phyloP scores from a whole-genome alignment of 2,888 invertebrate species.

The Euplagia quadripunctaria region DNA sequence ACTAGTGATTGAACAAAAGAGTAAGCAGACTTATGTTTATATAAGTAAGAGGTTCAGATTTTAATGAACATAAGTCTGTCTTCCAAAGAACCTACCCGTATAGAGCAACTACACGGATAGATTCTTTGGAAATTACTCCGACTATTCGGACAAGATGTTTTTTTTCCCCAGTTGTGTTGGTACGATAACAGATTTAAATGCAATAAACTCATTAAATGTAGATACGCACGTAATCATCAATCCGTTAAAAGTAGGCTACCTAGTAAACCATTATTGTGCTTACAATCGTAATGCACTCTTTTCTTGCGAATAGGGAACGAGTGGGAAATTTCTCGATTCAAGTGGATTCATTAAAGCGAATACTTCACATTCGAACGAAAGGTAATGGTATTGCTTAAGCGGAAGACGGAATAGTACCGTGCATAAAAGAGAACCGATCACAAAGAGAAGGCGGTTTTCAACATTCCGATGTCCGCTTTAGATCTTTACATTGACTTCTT shows the following conservation, averaged over 20 bases:
- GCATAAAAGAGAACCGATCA: slow-evolving; percentile 53
- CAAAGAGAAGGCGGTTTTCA: slow-evolving; percentile 50
- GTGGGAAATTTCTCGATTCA: slow-evolving; percentile 55
- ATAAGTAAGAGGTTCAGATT: too few species aligned
- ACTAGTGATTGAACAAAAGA: too few species aligned
- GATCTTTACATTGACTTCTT: slow-evolving; percentile 54
- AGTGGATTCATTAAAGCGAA: slow-evolving; percentile 65
- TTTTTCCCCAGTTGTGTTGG: too few species aligned
- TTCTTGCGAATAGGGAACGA: slow-evolving; percentile 46
- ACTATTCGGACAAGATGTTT: too few species aligned
- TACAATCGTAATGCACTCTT: slow-evolving; percentile 45
- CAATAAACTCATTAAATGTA: neutral
- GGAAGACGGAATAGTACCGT: slow-evolving; percentile 50
- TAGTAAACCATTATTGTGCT: slow-evolving; percentile 48
- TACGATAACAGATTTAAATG: neutral
- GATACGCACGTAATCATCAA: slow-evolving; percentile 14
- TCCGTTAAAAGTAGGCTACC: slow-evolving; percentile 31
- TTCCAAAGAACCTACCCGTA: too few species aligned
- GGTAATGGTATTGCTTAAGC: slow-evolving; percentile 62
- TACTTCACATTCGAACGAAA: slow-evolving; percentile 63
- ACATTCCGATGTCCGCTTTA: slow-evolving; percentile 54
- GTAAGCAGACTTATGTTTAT: too few species aligned
- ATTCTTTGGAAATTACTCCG: too few species aligned
- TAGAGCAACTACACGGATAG: too few species aligned
- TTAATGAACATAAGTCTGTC: too few species aligned